Evolutionary conservation across 2,888 invertebrate species (phyloP), one percentile per base, ranked within the genome.

Genomic region (Drosophila anceps): DNA sequence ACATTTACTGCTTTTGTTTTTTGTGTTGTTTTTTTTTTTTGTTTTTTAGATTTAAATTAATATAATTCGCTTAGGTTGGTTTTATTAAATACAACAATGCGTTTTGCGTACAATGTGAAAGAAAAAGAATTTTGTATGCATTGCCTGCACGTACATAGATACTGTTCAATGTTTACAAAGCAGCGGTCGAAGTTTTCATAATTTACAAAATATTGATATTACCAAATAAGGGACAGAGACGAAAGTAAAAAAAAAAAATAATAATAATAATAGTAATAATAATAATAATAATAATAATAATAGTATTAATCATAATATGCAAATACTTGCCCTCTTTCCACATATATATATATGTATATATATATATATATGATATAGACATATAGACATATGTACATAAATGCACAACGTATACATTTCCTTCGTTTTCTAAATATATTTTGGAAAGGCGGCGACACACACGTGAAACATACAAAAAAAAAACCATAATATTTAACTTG

Each of bases 11-110:
- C 48, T 18, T 39, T 51, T 35, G 51, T 35, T 35, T 64, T 43
- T 63, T 41, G 4, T 73, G 63, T 43, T 20, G 29, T 62, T 61
- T 68, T 46, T 63, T 77, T 63, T 44, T 69, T 73, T 55, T 5
- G 54, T 62, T 65, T 53, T 73, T 78, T 58, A 78, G 68, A 66
- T 81, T 72, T 82, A 79, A 79, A 82, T 82, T 82, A 82, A 76
- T 80, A 80, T 79, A 80, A 79, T 82, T 80, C 79, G 72, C 82
- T 76, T 80, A 76, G 76, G 70, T 79, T 81, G 76, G 44, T 73
- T 85, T 79, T 76, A 78, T 85, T 79, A 69, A 83, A 83, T 83
- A 83, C 86, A 85, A 83, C 83, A 87, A 80, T 80, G 83, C 74
- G 66, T 57, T 61, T 63, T 64, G 72, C 68, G 71, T 72, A 80